These are phyloP conservation scores for Parauchenoglanis punctatus DNA, from an alignment of 2,797 vertebrate genomes.

Conservation along the genomic window DNA sequence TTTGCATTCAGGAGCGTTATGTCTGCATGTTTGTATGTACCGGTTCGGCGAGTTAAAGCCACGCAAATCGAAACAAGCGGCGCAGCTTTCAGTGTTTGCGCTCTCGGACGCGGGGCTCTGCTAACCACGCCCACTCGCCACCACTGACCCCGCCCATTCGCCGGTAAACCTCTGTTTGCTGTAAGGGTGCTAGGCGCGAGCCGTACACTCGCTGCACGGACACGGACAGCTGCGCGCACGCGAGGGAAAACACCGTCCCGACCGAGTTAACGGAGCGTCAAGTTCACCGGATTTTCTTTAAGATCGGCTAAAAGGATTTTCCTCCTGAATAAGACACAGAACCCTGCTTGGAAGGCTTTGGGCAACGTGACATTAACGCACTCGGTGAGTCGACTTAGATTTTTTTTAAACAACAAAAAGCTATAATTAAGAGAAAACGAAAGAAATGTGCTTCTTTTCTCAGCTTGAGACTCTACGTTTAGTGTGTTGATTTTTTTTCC, in stretches of 20 bases:
- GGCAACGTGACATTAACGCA: background rate
- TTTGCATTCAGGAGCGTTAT: background rate
- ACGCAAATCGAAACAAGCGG: background rate
- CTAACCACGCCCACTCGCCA: slow-evolving; percentile 1
- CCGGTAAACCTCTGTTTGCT: slow-evolving; percentile 12
- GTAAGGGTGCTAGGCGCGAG: background rate
- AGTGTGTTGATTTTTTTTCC: background rate
- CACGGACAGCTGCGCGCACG: background rate
- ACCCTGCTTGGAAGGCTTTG: no score
- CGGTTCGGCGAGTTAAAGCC: background rate
- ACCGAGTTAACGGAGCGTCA: background rate
- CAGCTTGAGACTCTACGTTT: no score
- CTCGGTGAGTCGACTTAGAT: slow-evolving; percentile 2
- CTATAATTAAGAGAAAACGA: background rate
- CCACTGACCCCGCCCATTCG: background rate
- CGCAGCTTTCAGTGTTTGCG: background rate
- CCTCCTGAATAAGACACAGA: background rate
- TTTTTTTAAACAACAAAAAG: background rate
- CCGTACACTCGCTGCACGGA: background rate
- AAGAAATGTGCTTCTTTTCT: background rate
- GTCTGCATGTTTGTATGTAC: background rate
- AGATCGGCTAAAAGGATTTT: background rate
- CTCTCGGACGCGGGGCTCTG: background rate
- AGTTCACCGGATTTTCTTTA: background rate
- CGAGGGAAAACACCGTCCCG: background rate